A percentile compares a stretch with the other conserved stretches of the same genome.
Evolutionary conservation across 2,797 vertebrate genomes (phyloP).

Genomic region (Phataginus tetradactyla): DNA sequence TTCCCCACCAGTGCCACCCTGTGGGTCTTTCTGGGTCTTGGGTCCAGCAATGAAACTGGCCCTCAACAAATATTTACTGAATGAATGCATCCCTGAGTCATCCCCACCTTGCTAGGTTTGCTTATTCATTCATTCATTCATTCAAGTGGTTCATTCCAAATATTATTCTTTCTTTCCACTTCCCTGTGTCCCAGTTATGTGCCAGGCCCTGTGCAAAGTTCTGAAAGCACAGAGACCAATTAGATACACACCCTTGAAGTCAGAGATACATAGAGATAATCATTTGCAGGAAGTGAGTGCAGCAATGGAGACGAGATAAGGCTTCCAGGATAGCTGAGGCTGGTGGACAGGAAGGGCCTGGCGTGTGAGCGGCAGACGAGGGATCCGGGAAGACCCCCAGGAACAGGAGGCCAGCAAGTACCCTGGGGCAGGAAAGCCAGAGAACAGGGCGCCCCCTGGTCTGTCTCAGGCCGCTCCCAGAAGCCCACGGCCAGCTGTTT

Average conservation of each 20-base stretch:
- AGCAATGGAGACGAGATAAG: background rate
- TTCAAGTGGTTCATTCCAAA: background rate
- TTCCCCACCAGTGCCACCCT: no score
- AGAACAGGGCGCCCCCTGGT: no score
- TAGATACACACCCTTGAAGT: background rate
- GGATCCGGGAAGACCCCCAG: no score
- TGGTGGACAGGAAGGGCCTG: no score
- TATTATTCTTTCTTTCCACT: background rate
- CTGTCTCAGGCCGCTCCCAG: fast-evolving
- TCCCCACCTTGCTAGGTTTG: background rate
- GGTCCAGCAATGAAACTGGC: background rate
- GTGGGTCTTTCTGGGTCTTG: background rate
- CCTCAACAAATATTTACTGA: background rate
- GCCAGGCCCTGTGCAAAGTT: background rate
- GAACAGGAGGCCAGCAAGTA: background rate
- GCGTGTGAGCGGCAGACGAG: background rate
- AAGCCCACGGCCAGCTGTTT: fast-evolving
- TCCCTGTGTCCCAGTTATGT: background rate
- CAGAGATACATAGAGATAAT: fast-evolving
- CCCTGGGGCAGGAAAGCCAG: background rate
- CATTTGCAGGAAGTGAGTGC: background rate
- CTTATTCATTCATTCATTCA: background rate
- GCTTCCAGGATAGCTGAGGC: no score
- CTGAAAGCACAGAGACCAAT: background rate
- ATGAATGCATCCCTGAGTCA: background rate